Base-by-base conservation (phyloP, 2,888 invertebrate species). In the Perizoma affinitatum region DNA sequence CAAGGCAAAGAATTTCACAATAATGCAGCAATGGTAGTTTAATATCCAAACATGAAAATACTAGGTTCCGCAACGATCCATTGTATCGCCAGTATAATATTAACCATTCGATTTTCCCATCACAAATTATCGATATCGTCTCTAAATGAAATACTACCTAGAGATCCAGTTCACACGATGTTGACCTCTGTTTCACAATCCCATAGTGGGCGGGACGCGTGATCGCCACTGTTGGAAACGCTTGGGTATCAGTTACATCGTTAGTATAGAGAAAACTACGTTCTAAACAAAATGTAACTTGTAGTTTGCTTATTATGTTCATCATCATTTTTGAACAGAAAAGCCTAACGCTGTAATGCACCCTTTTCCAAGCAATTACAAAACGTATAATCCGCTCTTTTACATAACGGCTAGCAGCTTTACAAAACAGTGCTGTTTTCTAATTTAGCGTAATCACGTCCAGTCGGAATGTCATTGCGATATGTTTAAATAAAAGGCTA, bases 141-240 rank as follows among this genome's bases (percentile, higher is more conserved):
- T 65, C 49, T 62, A 65, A 57, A 65, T 69, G 67, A 67, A 69
- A 63, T 61, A 69, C 43, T 66, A 59, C 64, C 57, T 57, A 63
- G 59, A 67, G 61, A 66, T 67, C 54, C 65, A 69, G 69, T 69
- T 69, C 69, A 66, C 69, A 69, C 69, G 69, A 67, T 62, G 59
- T 58, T 69, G 69, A 69, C 69, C 69, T 53, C 64, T 58, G 51
- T 69, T 69, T 66, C 65, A 63, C 67, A 69, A 69, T 65, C 54
- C 55, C 59, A 55, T 63, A 58, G 67, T 69, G 67, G 69, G 69
- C 66, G 69, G 67, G 52, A 63, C 58, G 54, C 58, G 60, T 61
- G 58, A 63, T 63, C 62, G 62, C 62, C 62, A 63, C 62, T 58
- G 62, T 63, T 48, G 51, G 51, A 52, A 54, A 43, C 7, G 3